These are phyloP conservation scores for Theropithecus gelada DNA, from an alignment of 2,113 vertebrate genomes.

Conservation along the genomic window DNA sequence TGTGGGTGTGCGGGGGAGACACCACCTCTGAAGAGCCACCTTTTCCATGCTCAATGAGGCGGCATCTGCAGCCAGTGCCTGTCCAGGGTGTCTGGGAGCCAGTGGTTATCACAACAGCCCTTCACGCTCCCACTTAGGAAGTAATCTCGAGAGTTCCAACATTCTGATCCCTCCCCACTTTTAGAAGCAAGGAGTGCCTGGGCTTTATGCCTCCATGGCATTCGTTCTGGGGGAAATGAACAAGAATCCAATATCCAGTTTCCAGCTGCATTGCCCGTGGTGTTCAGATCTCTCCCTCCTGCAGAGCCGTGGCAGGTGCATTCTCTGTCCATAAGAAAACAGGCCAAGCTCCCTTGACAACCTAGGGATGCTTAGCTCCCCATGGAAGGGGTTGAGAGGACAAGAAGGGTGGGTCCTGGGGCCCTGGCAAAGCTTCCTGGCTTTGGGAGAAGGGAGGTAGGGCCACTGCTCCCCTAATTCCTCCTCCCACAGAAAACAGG, in stretches of 20 bases:
- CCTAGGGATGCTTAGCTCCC: background rate
- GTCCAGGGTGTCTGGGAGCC: background rate
- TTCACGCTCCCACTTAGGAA: background rate
- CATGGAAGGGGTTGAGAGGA: background rate
- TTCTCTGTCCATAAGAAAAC: background rate
- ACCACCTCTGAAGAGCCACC: background rate
- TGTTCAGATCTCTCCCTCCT: background rate
- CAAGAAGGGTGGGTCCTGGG: background rate
- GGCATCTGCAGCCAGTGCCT: background rate
- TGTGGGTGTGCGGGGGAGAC: background rate
- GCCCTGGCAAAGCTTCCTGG: background rate
- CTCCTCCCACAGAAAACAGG: background rate
- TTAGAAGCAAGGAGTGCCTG: background rate
- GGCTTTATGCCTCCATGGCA: background rate
- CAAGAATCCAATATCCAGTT: background rate
- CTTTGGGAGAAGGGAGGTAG: background rate
- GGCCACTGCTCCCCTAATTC: background rate
- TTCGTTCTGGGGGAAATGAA: background rate
- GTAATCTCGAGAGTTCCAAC: background rate
- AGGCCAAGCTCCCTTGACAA: background rate
- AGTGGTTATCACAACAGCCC: background rate
- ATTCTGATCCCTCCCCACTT: background rate
- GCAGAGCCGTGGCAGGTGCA: background rate
- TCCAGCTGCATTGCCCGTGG: background rate
- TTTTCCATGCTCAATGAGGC: background rate